Conservation (phyloP, 2,888 invertebrate species). For the Meandrusa payeni region DNA sequence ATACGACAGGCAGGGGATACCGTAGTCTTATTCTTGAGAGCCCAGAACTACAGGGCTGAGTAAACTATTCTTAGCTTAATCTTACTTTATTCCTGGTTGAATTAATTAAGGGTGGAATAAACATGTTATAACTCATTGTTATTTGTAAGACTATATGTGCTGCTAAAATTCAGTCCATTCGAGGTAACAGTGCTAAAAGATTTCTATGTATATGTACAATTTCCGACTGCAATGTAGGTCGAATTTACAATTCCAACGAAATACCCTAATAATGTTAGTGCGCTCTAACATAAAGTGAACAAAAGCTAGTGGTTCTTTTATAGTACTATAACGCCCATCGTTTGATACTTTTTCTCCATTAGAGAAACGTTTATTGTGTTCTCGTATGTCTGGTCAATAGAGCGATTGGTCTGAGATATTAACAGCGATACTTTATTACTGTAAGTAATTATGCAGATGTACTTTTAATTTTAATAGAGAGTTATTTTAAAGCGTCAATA, state of each 20-base stretch:
- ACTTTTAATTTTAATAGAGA: too few species aligned
- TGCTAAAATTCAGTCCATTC: background rate
- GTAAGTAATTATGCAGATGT: conserved; percentile 3
- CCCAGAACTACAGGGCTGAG: too few species aligned
- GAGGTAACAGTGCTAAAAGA: background rate
- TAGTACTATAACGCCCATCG: conserved; percentile 20
- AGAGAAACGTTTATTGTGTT: conserved; percentile 20
- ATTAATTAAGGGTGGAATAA: too few species aligned
- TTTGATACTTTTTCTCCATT: conserved; percentile 22
- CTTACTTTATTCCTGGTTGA: too few species aligned
- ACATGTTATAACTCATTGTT: too few species aligned
- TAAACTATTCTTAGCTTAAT: too few species aligned
- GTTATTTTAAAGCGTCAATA: too few species aligned
- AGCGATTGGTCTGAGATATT: conserved; percentile 9
- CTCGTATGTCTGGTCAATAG: conserved; percentile 18
- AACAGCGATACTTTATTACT: too few species aligned
- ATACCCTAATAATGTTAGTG: conserved; percentile 21
- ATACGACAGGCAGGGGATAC: too few species aligned
- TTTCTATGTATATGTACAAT: conserved; percentile 3
- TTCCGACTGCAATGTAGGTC: conserved; percentile 11
- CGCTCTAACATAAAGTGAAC: conserved; percentile 20
- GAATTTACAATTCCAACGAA: conserved; percentile 23
- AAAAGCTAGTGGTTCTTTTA: conserved; percentile 22
- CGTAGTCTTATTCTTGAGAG: too few species aligned
- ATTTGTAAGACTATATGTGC: too few species aligned